Base-by-base conservation (phyloP, 2,113 vertebrate genomes). In the Forbesichthys agassizii region DNA sequence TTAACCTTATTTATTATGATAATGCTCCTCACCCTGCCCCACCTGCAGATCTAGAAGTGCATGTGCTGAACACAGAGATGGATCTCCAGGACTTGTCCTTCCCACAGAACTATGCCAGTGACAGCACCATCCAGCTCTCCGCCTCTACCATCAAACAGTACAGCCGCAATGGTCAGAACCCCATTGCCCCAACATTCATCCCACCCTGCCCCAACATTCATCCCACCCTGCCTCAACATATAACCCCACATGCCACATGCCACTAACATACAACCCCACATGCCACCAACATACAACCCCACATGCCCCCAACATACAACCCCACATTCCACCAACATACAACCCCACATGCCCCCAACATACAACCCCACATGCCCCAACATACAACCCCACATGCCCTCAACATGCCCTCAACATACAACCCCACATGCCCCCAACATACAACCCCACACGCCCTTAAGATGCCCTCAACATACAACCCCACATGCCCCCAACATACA, bases 71-170 rank as follows among this genome's bases (percentile, higher is more conserved):
- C 90, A 97, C 95, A 0, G 96, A 98, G 81, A 94, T 93, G 77
- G 94, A 95, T 66, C 92, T 95, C 20, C 95, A 95, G 81, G 94
- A 96, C 76, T 84, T 98, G 82, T 94, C 94, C 49, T 98, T 98
- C 73, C 96, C 96, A 1, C 93, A 96, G 85, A 95, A 93, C 60
- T 92, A 94, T 2, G 89, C 91, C 54, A 95, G 94, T 0, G 94
- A 95, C 84, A 95, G 94, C 89, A 94, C 93, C 80, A 98, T 98
- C 87, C 94, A 96, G 86, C 94, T 98, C 11, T 95, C 95, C 0
- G 95, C 95, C 59, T 96, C 94, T 54, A 96, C 95, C 9, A 95
- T 96, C 91, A 98, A 98, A 71, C 96, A 96, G 91, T 96, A 96
- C 93, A 97, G 95, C 81, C 96, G 95, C 33, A 98, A 96, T 0